Percentiles rank a stretch among this genome's conserved stretches.
These are phyloP conservation scores for Silurus glanis DNA, from an alignment of 2,113 vertebrate species.

Conservation along the genomic window DNA sequence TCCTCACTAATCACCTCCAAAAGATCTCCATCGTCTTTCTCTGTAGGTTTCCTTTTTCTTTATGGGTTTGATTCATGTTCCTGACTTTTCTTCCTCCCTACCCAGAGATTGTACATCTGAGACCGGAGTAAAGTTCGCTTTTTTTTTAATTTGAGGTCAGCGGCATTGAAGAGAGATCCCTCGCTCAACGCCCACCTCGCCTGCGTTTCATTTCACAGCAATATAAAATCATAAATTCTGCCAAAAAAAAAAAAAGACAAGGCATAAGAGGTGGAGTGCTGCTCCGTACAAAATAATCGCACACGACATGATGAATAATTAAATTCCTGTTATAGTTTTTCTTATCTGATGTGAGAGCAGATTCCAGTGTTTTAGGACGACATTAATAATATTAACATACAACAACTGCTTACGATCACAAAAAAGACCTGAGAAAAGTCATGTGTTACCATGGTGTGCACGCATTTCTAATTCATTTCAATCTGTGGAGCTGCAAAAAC, in stretches of 20 bases:
- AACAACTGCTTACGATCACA: not conserved
- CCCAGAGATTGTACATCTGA: not conserved
- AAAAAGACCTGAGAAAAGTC: not conserved
- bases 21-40: not conserved
- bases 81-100: not conserved
- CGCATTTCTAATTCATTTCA: not conserved
- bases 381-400: not conserved
- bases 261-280: not conserved
- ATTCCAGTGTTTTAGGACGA: not conserved
- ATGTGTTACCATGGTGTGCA: not conserved
- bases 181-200: not conserved
- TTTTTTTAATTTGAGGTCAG: not conserved
- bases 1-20: constrained; percentile 16
- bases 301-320: not conserved
- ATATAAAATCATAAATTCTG: not conserved
- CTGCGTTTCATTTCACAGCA: not conserved
- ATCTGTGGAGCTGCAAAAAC: not conserved
- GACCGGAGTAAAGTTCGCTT: not conserved
- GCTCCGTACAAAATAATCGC: no score
- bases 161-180: not conserved
- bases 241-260: not conserved
- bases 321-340: not conserved
- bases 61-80: constrained; percentile 27
- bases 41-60: constrained; percentile 2
- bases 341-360: not conserved